Evolutionary conservation across 2,888 invertebrate species (phyloP), one percentile per base, ranked within the genome.

Genomic region (Drosophila longiperda): DNA sequence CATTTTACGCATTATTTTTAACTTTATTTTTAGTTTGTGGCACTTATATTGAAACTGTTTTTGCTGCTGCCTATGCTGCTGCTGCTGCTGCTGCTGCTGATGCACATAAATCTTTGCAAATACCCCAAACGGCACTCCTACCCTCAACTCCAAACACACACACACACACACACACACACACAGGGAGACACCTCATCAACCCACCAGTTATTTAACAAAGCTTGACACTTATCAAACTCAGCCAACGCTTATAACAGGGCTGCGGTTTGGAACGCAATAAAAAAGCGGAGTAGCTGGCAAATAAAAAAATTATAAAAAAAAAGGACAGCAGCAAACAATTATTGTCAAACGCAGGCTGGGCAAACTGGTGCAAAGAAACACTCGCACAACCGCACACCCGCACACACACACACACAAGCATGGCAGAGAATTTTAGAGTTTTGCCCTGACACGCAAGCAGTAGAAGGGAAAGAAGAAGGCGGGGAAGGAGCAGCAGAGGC

Each of bases 331-430:
- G 71, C 87, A 80, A 89, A 86, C 86, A 89, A 88, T 89, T 86
- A 89, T 89, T 89, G 90, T 85, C 88, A 86, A 78, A 83, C 65
- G 73, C 77, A 85, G 80, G 72, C 55, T n/a, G 55, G n/a, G 38
- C 38, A 55, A 55, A n/a, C 26, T 11, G 36, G 8, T 65, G 71
- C 74, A 84, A 72, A 73, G 52, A 66, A 49, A 63, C 63, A 78
- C 62, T 23, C 54, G 29, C 34, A 42, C 8, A 40, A 50, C 6
- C n/a, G 15, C 42, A 32, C 34, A 34, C 60, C 38, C 36, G 55
- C 50, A 38, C 23, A 40, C 52, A 45, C 33, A 54, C 42, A 33
- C 52, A 40, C 38, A 54, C 49, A 57, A 57, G 59, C 63, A 29
- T 66, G 60, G 26, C 40, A 52, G 69, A 79, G 72, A 75, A 71